These are phyloP conservation scores for Ammospiza nelsoni DNA, from an alignment of 2,113 vertebrate genomes.

Conservation along the genomic window DNA sequence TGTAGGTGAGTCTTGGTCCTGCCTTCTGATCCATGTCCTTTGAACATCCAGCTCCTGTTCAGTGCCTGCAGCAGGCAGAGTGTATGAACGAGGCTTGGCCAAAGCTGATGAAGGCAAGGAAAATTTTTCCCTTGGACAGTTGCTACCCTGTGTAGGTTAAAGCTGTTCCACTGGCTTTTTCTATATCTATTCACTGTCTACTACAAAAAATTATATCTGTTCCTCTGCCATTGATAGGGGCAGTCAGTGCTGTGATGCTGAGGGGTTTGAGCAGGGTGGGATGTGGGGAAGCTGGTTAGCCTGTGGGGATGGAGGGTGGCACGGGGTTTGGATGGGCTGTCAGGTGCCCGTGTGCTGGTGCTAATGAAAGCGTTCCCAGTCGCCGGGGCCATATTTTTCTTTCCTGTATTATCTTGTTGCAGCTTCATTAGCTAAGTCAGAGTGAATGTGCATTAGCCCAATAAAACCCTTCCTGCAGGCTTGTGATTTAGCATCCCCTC, in stretches of 20 bases:
- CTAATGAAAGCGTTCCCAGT: conserved; percentile 37
- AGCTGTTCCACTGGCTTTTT: not conserved
- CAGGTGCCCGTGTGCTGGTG: conserved; percentile 41
- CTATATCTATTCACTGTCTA: not conserved
- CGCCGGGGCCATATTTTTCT: conserved; percentile 14
- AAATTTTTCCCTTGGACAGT: not conserved
- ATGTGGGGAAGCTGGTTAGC: not conserved
- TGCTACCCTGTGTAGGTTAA: not conserved
- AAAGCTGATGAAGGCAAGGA: not conserved
- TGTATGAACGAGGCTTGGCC: not conserved
- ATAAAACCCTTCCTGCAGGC: conserved; percentile 54
- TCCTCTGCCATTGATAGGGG: not conserved
- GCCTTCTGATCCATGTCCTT: accelerated
- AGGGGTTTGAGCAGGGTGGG: not conserved
- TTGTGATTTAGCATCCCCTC: conserved; percentile 38
- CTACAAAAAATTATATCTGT: not conserved
- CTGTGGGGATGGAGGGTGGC: not conserved
- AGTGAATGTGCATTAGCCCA: conserved; percentile 51
- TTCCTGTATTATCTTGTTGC: conserved; percentile 62
- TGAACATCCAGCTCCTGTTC: not conserved
- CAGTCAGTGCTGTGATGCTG: not conserved
- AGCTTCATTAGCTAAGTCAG: conserved; percentile 66
- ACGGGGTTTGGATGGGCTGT: conserved; percentile 9
- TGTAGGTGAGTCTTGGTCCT: not conserved
- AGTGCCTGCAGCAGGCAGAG: not conserved